phyloP scores from a whole-genome alignment of 2,113 vertebrate genomes.

The Papio anubis region DNA sequence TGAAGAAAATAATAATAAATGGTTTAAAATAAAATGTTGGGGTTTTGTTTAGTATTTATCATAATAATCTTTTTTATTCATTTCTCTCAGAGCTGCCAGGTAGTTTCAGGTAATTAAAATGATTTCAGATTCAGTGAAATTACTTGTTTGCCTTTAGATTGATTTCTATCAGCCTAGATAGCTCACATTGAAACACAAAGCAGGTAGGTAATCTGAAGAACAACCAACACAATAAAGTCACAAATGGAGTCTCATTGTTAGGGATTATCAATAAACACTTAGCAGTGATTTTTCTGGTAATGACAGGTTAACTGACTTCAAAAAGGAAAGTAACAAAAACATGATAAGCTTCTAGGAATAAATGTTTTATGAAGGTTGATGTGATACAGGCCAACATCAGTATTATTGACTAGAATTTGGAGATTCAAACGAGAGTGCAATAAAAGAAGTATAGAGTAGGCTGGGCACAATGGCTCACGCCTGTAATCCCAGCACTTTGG shows the following conservation, averaged over 20 bases:
- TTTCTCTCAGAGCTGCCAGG: neutral
- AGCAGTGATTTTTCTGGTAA: neutral
- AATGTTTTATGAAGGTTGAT: constrained; percentile 3
- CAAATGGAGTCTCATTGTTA: neutral
- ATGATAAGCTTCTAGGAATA: neutral
- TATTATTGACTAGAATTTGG: neutral
- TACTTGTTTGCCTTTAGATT: neutral
- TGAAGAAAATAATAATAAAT: constrained; percentile 56
- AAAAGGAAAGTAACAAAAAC: neutral
- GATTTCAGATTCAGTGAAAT: constrained; percentile 13
- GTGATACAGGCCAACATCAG: neutral
- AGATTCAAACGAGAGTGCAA: neutral
- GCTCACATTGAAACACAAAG: neutral
- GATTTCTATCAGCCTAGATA: neutral
- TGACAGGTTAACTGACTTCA: neutral
- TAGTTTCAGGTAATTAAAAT: neutral
- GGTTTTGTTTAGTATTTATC: neutral
- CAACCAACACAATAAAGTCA: constrained; percentile 36
- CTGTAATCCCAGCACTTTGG: no score
- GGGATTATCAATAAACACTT: neutral
- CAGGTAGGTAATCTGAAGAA: neutral
- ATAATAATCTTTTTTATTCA: constrained; percentile 17
- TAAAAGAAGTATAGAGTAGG: neutral
- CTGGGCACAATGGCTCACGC: rapidly evolving
- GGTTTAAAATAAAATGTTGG: neutral